These are phyloP conservation scores for Pachypeltis micranthus DNA, from an alignment of 1,140 invertebrate genomes.

Conservation along the genomic window DNA sequence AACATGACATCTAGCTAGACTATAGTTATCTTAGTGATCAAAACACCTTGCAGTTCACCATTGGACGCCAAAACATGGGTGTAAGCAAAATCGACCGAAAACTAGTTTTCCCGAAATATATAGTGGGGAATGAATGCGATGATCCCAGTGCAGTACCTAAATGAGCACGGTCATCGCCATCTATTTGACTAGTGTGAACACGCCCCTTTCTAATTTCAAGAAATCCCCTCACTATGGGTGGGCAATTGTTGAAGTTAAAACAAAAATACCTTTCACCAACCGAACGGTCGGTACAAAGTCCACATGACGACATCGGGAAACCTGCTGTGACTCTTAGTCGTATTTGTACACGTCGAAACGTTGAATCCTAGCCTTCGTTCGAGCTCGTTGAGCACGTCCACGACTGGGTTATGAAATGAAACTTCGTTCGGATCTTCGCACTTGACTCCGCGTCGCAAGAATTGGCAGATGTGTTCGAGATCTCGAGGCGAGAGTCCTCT, in stretches of 20 bases:
- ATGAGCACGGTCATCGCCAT: too few species aligned
- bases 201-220: too few species aligned
- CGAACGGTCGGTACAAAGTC: constrained; percentile 10
- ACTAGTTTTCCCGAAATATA: too few species aligned
- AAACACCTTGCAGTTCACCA: too few species aligned
- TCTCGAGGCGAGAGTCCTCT: constrained; percentile 25
- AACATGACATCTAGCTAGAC: too few species aligned
- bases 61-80: too few species aligned
- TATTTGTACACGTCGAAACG: constrained; percentile 24
- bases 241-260: not conserved
- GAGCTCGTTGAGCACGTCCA: constrained; percentile 28
- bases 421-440: constrained; percentile 26
- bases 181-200: too few species aligned
- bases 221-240: too few species aligned
- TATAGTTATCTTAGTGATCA: too few species aligned
- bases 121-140: too few species aligned
- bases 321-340: not conserved
- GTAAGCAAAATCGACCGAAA: too few species aligned
- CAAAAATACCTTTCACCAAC: not conserved
- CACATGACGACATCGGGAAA: constrained; percentile 19
- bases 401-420: constrained; percentile 25
- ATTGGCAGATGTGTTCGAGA: constrained; percentile 14
- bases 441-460: constrained; percentile 21
- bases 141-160: too few species aligned
- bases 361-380: constrained; percentile 26